These are phyloP conservation scores for Eleutherodactylus coqui DNA, from an alignment of 2,797 vertebrate genomes.

Conservation along the genomic window DNA sequence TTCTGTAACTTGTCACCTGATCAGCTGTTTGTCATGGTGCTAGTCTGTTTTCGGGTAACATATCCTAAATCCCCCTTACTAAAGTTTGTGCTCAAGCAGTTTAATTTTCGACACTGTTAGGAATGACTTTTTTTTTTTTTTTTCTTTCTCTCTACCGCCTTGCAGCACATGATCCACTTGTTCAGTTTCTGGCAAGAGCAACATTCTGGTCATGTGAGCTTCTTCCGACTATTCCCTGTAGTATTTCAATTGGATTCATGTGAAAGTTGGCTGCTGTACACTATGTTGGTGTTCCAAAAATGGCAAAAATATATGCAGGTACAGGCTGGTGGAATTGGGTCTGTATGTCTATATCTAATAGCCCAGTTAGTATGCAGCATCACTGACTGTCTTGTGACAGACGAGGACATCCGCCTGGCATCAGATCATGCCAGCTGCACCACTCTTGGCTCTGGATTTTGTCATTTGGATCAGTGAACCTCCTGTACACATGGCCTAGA, in stretches of 20 bases:
- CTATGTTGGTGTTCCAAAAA: background rate
- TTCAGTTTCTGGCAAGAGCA: background rate
- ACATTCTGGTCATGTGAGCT: background rate
- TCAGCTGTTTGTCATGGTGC: too few relatives aligned
- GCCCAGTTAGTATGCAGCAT: conserved; percentile 2
- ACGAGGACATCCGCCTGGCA: background rate
- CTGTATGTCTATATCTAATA: background rate
- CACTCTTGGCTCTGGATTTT: background rate
- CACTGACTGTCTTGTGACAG: background rate
- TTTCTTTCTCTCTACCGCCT: too few relatives aligned
- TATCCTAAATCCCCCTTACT: background rate
- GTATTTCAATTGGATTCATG: background rate
- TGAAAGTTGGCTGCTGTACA: background rate
- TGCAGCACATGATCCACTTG: background rate
- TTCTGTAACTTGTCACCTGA: too few relatives aligned
- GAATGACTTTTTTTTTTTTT: too few relatives aligned
- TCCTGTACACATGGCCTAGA: background rate
- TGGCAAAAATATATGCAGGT: background rate
- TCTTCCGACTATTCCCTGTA: background rate
- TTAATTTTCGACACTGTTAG: background rate
- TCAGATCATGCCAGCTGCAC: background rate
- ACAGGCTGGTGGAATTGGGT: background rate
- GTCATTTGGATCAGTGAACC: background rate
- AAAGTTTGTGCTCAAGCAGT: background rate
- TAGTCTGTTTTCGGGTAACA: too few relatives aligned